Percentiles rank a stretch among this genome's conserved stretches.
These are phyloP conservation scores for Pinctada fucata DNA, from an alignment of 2,888 invertebrate genomes.

Conservation along the genomic window DNA sequence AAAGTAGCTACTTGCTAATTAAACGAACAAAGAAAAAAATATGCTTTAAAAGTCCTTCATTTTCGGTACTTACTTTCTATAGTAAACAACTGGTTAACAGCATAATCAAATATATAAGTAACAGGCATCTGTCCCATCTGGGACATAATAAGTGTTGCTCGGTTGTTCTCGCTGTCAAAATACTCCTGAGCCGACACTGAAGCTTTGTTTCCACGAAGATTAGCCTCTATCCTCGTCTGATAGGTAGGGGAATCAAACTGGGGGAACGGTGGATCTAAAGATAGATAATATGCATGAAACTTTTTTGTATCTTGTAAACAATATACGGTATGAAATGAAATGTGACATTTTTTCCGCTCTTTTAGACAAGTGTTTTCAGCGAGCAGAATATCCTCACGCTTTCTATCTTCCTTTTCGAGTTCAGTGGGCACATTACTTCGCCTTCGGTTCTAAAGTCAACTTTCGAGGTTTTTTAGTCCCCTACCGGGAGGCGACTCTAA, in stretches of 20 bases:
- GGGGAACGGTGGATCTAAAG: slow-evolving; percentile 51
- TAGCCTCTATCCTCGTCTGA: slow-evolving; percentile 55
- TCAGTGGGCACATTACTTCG: too few species aligned
- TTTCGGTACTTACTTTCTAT: slow-evolving; percentile 17
- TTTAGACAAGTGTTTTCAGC: too few species aligned
- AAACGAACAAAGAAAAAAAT: too few species aligned
- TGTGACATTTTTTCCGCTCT: neutral
- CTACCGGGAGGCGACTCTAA: too few species aligned
- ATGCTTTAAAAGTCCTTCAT: too few species aligned
- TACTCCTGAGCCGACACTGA: slow-evolving; percentile 53
- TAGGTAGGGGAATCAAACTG: slow-evolving; percentile 44
- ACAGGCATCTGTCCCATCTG: slow-evolving; percentile 39
- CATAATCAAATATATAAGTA: slow-evolving; percentile 51
- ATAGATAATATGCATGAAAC: neutral
- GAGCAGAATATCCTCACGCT: neutral
- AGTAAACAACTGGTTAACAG: slow-evolving; percentile 47
- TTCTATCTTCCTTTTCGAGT: neutral
- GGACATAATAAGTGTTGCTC: slow-evolving; percentile 46
- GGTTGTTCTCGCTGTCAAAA: slow-evolving; percentile 50
- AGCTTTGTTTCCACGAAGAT: slow-evolving; percentile 43
- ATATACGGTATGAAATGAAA: neutral
- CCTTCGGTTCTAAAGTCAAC: too few species aligned
- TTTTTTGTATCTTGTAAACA: neutral
- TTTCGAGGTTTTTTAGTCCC: too few species aligned
- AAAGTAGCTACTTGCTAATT: too few species aligned